Evolutionary conservation across 92 coral and sea anemone genomes (phyloP).

Genomic region (Diadumene lineata): DNA sequence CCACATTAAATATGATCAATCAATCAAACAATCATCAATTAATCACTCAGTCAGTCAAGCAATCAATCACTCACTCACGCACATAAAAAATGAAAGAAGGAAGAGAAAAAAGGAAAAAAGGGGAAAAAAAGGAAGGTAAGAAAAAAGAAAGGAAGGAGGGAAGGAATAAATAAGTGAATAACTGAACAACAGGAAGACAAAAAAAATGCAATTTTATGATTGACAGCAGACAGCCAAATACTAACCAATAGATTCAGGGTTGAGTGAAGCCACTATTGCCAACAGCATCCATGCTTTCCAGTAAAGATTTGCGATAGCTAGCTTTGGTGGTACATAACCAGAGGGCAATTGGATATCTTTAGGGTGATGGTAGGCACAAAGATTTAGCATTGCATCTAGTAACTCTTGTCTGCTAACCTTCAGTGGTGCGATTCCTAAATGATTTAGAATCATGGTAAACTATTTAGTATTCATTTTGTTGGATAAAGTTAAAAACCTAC

Average conservation of each 20-base stretch:
- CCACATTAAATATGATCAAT: no score
- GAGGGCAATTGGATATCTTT: constrained; percentile 88
- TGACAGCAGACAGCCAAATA: no score
- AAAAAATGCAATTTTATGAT: no score
- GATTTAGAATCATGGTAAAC: background rate
- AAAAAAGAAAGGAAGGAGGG: no score
- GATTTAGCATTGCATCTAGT: constrained; percentile 95
- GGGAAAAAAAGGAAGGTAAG: no score
- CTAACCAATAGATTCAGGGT: constrained; percentile 91
- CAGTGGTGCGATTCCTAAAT: constrained; percentile 71
- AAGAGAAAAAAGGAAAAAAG: no score
- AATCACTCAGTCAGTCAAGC: no score
- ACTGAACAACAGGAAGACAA: no score
- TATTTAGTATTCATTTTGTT: background rate
- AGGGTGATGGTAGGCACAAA: constrained; percentile 97
- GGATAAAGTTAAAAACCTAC: background rate
- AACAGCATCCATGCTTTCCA: constrained; percentile 96
- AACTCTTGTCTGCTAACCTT: constrained; percentile 85
- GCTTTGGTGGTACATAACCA: constrained; percentile 82
- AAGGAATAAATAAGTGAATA: no score
- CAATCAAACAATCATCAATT: no score
- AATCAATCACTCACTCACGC: no score
- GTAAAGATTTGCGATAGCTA: constrained; percentile 94
- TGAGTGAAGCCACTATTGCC: constrained; percentile 84
- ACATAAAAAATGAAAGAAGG: no score